Base-by-base conservation (phyloP, 2,888 invertebrate genomes). In the Erebia ligea region DNA sequence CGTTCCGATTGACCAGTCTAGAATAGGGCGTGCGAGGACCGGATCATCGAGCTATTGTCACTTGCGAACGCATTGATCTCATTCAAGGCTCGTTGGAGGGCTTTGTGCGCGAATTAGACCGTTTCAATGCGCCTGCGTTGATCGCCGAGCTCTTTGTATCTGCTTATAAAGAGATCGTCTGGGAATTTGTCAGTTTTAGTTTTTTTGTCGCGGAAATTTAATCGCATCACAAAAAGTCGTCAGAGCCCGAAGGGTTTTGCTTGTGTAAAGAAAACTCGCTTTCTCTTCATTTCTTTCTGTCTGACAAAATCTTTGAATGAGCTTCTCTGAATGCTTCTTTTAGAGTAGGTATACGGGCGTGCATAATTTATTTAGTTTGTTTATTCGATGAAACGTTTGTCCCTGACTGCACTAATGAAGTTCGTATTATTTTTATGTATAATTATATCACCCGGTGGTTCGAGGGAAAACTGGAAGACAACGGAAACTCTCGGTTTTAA, bases 121-220 rank as follows among this genome's bases (percentile, higher is more conserved):
- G 70, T 70, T 70, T 73, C 64, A 73, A 66, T 73, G 75, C 75
- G 75, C 70, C 56, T 69, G 73, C 73, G 75, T 70, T 68, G 71
- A 71, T 70, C 68, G 73, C 13, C 71, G 48, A 42, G 59, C 17
- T 58, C 52, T 64, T 68, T 67, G 62, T 58, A 57, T 62, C 66
- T 57, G 57, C 10, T 54, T 67, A 62, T 54, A 67, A 50, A 64
- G 42, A 19, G 69, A 21, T 58, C 69, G 73, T 73, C 73, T 73
- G 73, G 73, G 65, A 67, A 69, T 73, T 67, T 65, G 48, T 54
- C 52, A 45, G 5, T 45, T 56, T 45, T 56, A 15, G 4, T 56
- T 21, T 56, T 52, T 57, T 48, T 15, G 9, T 21, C 25, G 62
- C 19, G 62, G 48, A 62, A 62, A 62, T 48, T 62, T 13, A 21